A percentile compares a stretch with the other conserved stretches of the same genome.
phyloP scores from a whole-genome alignment of 2,113 vertebrate species.

The Agelaius phoeniceus region DNA sequence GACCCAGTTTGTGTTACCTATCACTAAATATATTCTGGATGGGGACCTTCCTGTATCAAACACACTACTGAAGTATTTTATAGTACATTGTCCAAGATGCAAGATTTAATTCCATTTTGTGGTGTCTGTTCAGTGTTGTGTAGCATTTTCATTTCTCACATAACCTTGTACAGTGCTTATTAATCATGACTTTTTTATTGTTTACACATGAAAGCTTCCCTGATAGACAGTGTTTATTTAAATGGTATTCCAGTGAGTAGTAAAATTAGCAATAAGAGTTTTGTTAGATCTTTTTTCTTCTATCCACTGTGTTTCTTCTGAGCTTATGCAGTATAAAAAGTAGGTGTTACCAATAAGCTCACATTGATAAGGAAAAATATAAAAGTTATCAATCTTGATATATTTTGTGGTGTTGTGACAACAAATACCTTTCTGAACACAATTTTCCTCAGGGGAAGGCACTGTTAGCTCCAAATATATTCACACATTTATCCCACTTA shows the following conservation, averaged over 20 bases:
- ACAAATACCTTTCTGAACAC: background rate
- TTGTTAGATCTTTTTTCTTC: background rate
- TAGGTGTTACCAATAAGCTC: background rate
- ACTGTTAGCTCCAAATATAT: background rate
- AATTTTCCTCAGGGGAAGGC: background rate
- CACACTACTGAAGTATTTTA: background rate
- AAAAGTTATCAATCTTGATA: background rate
- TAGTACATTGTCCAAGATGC: background rate
- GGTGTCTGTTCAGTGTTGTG: constrained; percentile 26
- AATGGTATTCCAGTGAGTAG: constrained; percentile 5
- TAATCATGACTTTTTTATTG: constrained; percentile 30
- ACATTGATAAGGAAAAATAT: background rate
- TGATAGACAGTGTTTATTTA: constrained; percentile 32
- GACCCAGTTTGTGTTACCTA: background rate
- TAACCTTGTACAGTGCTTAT: constrained; percentile 31
- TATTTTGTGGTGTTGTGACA: background rate
- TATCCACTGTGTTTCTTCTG: background rate
- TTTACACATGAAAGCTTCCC: background rate
- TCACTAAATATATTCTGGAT: background rate
- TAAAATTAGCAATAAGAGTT: constrained; percentile 10
- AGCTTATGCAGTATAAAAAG: background rate
- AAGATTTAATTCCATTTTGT: constrained; percentile 19
- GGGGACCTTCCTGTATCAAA: background rate
- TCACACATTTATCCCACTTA: constrained; percentile 31
- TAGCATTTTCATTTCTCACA: background rate